Evolutionary conservation across 2,797 vertebrate species (phyloP), one percentile per base, ranked within the genome.

Genomic region (Prunella strophiata): DNA sequence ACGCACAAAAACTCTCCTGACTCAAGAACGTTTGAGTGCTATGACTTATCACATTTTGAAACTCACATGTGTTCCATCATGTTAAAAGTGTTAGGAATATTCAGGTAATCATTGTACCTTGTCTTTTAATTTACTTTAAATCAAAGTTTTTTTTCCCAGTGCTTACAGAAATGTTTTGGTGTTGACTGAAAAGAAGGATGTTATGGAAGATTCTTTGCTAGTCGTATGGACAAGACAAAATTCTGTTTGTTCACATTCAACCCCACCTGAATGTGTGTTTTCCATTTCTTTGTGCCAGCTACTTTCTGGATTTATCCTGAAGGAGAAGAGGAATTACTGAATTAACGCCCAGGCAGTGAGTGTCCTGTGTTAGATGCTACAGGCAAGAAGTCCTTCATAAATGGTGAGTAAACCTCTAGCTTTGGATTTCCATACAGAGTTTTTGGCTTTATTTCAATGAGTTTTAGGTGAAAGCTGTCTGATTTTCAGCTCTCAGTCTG

Each of bases 271-370:
- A 48, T 71, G 29, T 65, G 36, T 86, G 47, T 16, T 79, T 93
- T 82, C n/a, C 13, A 6, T 68, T 88, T 86, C 8, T 68, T 84
- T 91, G 18, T 93, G 19, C 42, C 76, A 96, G 95, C 48, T 59
- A 4, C 78, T 74, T 79, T 82, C 94, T 94, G 95, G 94, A 96
- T 93, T 95, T 93, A 93, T 82, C 77, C 77, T 91, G 92, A 92
- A 27, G 0, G 0, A 88, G 80, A 52, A 43, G 77, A 74, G 93
- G 79, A 88, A 45, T 88, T 93, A 79, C 59, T 85, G 89, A 96
- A 50, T 43, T 27, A 67, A 62, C 2, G 2, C 63, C 88, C 38
- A 42, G 74, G 66, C 71, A 76, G 48, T 0, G 17, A 38, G 59
- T 36, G 14, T 42, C 55, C 80, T 8, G 51, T 43, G 40, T 59